Conservation (phyloP, 2,797 vertebrate species). For the Malurus splendens region DNA sequence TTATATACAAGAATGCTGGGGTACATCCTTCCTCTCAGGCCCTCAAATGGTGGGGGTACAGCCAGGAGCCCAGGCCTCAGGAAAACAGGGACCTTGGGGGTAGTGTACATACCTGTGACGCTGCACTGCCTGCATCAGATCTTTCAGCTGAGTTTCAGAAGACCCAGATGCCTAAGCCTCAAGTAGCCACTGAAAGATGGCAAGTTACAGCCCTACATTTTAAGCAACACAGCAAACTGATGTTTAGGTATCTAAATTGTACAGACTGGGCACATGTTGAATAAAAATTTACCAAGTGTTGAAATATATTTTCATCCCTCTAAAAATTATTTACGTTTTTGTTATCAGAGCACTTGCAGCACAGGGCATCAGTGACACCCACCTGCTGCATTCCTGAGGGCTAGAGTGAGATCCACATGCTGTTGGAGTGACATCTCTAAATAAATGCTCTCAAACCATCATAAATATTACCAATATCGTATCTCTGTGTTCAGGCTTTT, state of each 20-base stretch:
- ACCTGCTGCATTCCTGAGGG: not conserved
- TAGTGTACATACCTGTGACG: not conserved
- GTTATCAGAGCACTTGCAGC: not conserved
- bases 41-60: not conserved
- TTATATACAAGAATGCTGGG: not conserved
- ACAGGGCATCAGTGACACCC: not conserved
- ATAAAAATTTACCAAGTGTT: not conserved
- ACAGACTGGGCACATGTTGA: not conserved
- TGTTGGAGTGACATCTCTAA: not conserved
- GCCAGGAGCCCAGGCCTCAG: not conserved
- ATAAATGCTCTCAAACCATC: not conserved
- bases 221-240: not conserved
- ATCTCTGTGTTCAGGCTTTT: not conserved
- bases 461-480: not conserved
- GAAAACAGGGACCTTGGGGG: fast-evolving
- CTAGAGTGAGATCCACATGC: not conserved
- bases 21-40: not conserved
- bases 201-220: not conserved
- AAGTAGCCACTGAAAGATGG: not conserved
- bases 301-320: not conserved
- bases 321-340: not conserved
- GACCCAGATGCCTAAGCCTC: not conserved
- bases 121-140: not conserved
- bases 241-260: not conserved
- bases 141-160: not conserved